Base-by-base conservation (phyloP, 1,140 invertebrate genomes). In the Pseudomyrmex flavicornis region DNA sequence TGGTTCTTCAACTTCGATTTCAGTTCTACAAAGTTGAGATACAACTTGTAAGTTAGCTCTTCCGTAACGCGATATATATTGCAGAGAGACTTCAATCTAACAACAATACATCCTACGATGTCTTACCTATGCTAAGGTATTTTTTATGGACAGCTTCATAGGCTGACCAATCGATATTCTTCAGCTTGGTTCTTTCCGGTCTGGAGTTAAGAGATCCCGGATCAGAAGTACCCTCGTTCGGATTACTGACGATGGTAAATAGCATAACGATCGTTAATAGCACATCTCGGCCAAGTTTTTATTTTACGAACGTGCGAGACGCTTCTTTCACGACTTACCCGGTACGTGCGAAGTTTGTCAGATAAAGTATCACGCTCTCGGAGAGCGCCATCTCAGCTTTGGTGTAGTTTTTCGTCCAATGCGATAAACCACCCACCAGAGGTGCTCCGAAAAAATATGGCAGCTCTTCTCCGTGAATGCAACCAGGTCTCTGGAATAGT, bases 261-360 rank as follows among this genome's bases (percentile, higher is more conserved):
- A n/a, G n/a, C n/a, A n/a, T n/a, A n/a, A 26, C 2, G 15, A 73
- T 65, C 44, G 44, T 84, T 70, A 59, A 82, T 77, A 62, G 7
- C 15, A 35, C 35, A 35, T 35, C 35, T 35, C 35, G 20, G 13
- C 8, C 9, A 20, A 17, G 44, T 26, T 63, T 59, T 65, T n/a
- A 59, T 79, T 79, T 69, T 26, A 79, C 17, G n/a, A 56, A 15
- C 3, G 15, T 13, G 1, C 10, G 5, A 52, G 15, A 59, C 62
- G 8, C 0, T 15, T 59, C 50, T 54, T 52, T 26, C 2, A 74
- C 10, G 7, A 96, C 97, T 97, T 95, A 99, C 99, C 99, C 99
- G n/a, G 97, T 98, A 92, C 98, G 97, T 13, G 98, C 98, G 93
- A 99, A 99, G 95, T 99, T 99, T n/a, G 98, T 97, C 95, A 98